Percentiles rank a stretch among this genome's conserved stretches.
Evolutionary conservation across 1,140 invertebrate species (phyloP).

Genomic region (Drosophila serrata): DNA sequence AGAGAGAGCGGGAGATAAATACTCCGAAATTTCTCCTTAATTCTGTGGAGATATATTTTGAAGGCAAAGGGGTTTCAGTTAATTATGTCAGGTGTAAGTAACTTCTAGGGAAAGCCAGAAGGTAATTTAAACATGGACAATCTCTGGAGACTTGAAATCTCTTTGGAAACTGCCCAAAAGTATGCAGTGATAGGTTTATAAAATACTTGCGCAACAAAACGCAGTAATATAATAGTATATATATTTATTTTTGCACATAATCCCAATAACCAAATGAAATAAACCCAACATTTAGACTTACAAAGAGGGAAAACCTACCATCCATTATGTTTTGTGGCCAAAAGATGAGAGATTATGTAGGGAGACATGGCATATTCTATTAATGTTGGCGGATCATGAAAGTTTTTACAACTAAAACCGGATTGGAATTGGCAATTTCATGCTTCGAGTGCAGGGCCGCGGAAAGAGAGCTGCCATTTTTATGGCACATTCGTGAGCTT

Average conservation of each 20-base stretch:
- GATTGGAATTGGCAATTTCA: slow-evolving; percentile 79
- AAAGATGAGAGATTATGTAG: slow-evolving; percentile 43
- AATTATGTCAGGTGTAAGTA: slow-evolving; percentile 22
- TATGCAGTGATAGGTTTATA: not conserved
- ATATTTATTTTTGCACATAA: not conserved
- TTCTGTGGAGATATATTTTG: not conserved
- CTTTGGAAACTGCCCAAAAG: not conserved
- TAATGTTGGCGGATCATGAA: slow-evolving; percentile 53
- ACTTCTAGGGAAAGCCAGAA: not conserved
- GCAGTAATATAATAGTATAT: too few species aligned
- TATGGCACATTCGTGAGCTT: slow-evolving; percentile 85
- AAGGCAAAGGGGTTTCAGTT: not conserved
- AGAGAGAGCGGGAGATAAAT: not conserved
- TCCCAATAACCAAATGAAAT: not conserved
- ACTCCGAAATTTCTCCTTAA: slow-evolving; percentile 5
- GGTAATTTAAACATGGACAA: not conserved
- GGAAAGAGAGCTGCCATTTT: slow-evolving; percentile 58
- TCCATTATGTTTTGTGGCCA: slow-evolving; percentile 28
- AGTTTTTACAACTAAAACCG: slow-evolving; percentile 75
- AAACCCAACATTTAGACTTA: slow-evolving; percentile 8
- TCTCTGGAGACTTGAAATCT: not conserved
- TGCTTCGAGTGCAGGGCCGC: slow-evolving; percentile 64
- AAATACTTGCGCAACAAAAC: too few species aligned
- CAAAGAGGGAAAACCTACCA: slow-evolving; percentile 7
- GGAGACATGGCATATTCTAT: slow-evolving; percentile 51